Percentiles rank a stretch among this genome's conserved stretches.
Conservation (phyloP, 2,888 invertebrate genomes). For the Amorpha juglandis region DNA sequence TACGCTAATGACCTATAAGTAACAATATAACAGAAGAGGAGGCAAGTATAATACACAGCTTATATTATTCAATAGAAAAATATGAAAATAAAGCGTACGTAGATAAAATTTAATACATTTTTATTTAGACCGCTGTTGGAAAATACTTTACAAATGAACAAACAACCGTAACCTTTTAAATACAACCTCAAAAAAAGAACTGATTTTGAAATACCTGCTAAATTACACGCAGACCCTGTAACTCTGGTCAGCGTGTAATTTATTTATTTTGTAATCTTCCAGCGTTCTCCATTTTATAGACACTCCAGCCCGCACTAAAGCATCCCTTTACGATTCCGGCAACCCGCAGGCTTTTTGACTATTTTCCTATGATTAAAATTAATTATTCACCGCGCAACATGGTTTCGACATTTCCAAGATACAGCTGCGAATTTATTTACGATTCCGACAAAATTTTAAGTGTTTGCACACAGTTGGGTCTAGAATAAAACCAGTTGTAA, state of each 20-base stretch:
- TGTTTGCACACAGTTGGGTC: neutral
- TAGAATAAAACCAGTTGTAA: constrained; percentile 1
- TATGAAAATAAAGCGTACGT: too few relatives aligned
- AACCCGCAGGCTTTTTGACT: constrained; percentile 44
- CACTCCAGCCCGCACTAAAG: constrained; percentile 59
- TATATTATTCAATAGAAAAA: too few relatives aligned
- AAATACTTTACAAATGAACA: too few relatives aligned
- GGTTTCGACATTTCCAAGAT: constrained; percentile 19
- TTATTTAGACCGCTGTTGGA: too few relatives aligned
- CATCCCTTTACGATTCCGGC: constrained; percentile 54
- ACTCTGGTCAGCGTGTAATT: constrained; percentile 50
- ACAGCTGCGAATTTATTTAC: neutral
- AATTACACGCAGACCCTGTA: constrained; percentile 1
- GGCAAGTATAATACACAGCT: too few relatives aligned
- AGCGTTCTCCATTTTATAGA: constrained; percentile 53
- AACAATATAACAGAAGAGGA: too few relatives aligned
- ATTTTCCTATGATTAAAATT: constrained; percentile 51
- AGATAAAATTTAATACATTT: too few relatives aligned
- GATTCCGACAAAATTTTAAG: neutral
- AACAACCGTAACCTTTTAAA: too few relatives aligned
- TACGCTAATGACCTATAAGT: too few relatives aligned
- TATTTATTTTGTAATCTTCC: constrained; percentile 62
- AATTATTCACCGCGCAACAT: constrained; percentile 37
- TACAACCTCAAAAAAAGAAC: neutral
- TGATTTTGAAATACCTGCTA: neutral